Conservation (phyloP, 2,888 invertebrate genomes). For the Tupiocoris notatus region DNA sequence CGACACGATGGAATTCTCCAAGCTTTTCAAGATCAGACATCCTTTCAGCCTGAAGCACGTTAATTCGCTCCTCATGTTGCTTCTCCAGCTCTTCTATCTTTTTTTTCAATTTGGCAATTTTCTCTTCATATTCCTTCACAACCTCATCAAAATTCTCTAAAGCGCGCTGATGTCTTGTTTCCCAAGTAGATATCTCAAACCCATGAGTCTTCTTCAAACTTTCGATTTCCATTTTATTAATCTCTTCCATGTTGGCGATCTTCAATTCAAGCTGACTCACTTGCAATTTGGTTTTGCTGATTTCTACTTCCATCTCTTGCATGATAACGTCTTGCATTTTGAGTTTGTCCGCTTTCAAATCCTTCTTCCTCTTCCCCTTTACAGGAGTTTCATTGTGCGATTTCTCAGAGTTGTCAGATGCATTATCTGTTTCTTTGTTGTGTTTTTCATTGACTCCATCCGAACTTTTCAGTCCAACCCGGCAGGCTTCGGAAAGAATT, state of each 20-base stretch:
- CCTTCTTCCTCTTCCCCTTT: background rate
- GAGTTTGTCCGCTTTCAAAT: constrained; percentile 6
- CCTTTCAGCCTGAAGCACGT: constrained; percentile 44
- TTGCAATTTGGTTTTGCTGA: constrained; percentile 44
- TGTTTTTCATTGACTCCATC: background rate
- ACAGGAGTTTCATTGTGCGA: background rate
- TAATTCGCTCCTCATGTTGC: constrained; percentile 44
- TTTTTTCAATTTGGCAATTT: constrained; percentile 44
- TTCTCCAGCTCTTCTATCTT: constrained; percentile 42
- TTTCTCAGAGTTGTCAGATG: background rate
- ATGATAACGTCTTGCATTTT: constrained; percentile 6
- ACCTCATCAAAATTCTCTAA: constrained; percentile 41
- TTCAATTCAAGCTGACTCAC: constrained; percentile 43
- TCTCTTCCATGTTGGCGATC: constrained; percentile 42
- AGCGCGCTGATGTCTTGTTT: constrained; percentile 44
- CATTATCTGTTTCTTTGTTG: background rate
- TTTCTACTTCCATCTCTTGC: constrained; percentile 36
- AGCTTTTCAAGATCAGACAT: constrained; percentile 46
- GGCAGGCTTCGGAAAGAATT: constrained; percentile 21
- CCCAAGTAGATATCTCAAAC: constrained; percentile 44
- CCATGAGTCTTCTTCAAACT: constrained; percentile 45
- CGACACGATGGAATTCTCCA: constrained; percentile 45
- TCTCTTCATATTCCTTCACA: constrained; percentile 44
- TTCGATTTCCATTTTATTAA: constrained; percentile 45
- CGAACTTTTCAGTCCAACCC: constrained; percentile 5